Percentiles rank a stretch among this genome's conserved stretches.
phyloP scores from a whole-genome alignment of 64 coral and sea anemone genomes.

The Stichodactyla mertensii region DNA sequence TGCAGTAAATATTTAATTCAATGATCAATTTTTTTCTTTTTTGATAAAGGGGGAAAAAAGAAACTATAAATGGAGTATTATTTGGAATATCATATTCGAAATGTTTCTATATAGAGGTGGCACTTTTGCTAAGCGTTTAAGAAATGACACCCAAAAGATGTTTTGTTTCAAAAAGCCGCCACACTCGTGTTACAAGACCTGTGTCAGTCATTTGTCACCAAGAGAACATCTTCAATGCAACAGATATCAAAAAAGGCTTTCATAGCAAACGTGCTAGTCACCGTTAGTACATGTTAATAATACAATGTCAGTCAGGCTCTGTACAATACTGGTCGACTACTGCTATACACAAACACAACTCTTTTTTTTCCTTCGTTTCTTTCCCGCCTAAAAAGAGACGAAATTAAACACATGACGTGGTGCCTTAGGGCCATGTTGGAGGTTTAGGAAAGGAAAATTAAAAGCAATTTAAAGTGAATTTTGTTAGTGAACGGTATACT shows the following conservation, averaged over 20 bases:
- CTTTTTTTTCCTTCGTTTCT: background rate
- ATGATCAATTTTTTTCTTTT: background rate
- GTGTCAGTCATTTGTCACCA: conserved; percentile 20
- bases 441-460: background rate
- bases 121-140: conserved; percentile 5
- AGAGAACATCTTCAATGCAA: background rate
- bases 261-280: background rate
- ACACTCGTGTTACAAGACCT: background rate
- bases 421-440: background rate
- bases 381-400: background rate
- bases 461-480: background rate
- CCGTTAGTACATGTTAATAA: background rate
- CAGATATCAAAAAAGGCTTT: background rate
- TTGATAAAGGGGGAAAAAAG: background rate
- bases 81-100: conserved; percentile 6
- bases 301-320: background rate
- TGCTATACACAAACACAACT: background rate
- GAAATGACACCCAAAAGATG: conserved; percentile 6
- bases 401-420: background rate
- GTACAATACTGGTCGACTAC: background rate
- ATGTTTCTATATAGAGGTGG: background rate
- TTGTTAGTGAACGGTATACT: background rate
- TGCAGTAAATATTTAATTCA: background rate
- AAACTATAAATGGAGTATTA: background rate
- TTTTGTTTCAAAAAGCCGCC: conserved; percentile 22